A percentile compares a stretch with the other conserved stretches of the same genome.
Evolutionary conservation across 2,888 invertebrate species (phyloP).

Genomic region (Brachynemurus nebulosus): DNA sequence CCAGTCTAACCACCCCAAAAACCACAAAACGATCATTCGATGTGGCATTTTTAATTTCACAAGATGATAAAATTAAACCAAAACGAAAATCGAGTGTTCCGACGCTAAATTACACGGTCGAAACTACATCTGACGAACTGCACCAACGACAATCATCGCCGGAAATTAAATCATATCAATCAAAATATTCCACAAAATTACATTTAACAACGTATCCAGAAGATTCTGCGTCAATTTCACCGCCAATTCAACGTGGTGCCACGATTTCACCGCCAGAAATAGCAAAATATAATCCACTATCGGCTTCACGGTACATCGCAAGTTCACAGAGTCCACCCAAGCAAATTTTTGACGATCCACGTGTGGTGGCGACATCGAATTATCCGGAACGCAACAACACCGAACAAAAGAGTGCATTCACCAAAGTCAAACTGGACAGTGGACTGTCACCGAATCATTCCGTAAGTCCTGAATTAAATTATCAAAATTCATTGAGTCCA

Average conservation of each 20-base stretch:
- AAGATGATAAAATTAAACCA: conserved; percentile 64
- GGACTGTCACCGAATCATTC: conserved; percentile 36
- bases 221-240: no score
- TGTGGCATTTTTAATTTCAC: conserved; percentile 80
- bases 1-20: conserved; percentile 27
- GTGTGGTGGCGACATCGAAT: conserved; percentile 20
- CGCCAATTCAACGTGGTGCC: not conserved
- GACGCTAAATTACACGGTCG: conserved; percentile 5
- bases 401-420: conserved; percentile 70
- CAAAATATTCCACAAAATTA: not conserved
- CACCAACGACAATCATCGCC: no score
- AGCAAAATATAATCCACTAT: conserved; percentile 13
- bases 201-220: no score
- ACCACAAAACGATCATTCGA: conserved; percentile 70
- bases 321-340: conserved; percentile 29
- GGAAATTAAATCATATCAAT: not conserved
- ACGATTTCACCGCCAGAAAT: no score
- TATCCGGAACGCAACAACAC: no score
- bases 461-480: conserved; percentile 61
- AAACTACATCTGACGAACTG: conserved; percentile 18
- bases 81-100: conserved; percentile 30
- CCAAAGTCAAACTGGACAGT: conserved; percentile 48
- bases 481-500: conserved; percentile 67
- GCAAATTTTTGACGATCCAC: conserved; percentile 47
- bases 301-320: conserved; percentile 22